Percentiles rank a stretch among this genome's conserved stretches.
Conservation (phyloP, 2,797 vertebrate species). For the Sandelia bainsii region DNA sequence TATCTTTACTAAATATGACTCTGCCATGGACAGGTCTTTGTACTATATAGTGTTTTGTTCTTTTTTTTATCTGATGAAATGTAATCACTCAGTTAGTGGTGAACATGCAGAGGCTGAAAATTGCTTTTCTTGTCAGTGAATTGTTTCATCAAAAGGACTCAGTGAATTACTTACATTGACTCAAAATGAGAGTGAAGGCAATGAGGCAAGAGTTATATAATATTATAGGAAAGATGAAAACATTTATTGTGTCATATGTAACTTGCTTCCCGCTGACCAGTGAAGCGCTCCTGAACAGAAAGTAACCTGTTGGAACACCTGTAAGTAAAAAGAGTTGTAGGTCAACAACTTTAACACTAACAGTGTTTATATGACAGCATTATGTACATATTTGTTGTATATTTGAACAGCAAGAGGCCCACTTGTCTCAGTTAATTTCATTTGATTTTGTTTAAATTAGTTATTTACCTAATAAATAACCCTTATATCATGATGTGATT, state of each 20-base stretch:
- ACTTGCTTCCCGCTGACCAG: slow-evolving; percentile 20
- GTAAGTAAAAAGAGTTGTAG: not conserved
- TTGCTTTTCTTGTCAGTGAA: slow-evolving; percentile 1
- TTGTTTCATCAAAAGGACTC: slow-evolving; percentile 14
- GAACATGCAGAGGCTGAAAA: slow-evolving; percentile 8
- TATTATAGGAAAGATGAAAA: slow-evolving; percentile 30
- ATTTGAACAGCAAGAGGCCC: not conserved
- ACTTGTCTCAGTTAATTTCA: slow-evolving; percentile 2
- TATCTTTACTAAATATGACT: not conserved
- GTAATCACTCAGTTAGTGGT: not conserved
- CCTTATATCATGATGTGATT: not conserved
- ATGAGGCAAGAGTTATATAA: slow-evolving; percentile 14
- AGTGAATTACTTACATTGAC: slow-evolving; percentile 21
- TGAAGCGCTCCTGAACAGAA: not conserved
- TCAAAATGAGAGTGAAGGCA: slow-evolving; percentile 16
- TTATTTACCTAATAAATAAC: not conserved
- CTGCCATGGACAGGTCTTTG: not conserved
- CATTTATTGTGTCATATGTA: slow-evolving; percentile 5
- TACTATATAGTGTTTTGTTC: not conserved
- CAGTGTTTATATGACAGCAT: slow-evolving; percentile 3
- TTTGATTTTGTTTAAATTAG: not conserved
- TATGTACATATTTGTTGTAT: not conserved
- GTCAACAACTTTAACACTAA: slow-evolving; percentile 9
- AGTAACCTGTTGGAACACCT: slow-evolving; percentile 1
- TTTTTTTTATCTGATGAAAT: not conserved